Base-by-base conservation (phyloP, 2,888 invertebrate species). In the Tetheella fluctuosa region DNA sequence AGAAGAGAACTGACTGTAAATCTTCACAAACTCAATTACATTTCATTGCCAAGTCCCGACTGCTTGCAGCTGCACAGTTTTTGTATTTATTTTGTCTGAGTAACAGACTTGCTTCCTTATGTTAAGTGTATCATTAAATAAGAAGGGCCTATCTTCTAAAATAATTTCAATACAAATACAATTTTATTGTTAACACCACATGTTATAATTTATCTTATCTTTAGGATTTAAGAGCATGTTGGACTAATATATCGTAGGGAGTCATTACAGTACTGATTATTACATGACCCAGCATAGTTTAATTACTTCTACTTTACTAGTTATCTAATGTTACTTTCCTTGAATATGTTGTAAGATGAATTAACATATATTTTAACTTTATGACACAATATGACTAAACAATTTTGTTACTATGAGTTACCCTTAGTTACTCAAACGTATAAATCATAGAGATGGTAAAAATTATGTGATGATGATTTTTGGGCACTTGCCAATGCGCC, bases 401-500 rank as follows among this genome's bases (percentile, higher is more conserved):
- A n/a, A n/a, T 15, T 48, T 48, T 48, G 39, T 48, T 7, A 48
- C 48, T 48, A 48, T 48, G 48, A 48, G 48, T 48, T 48, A 48
- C n/a, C 48, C 20, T 20, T 10, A 20, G 48, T 48, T 48, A 20
- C 48, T 48, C 48, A 48, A 20, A 48, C n/a, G 48, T 48, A 10
- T 48, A 48, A 55, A 55, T 55, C 55, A 55, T 37, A 30, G 23
- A 55, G 15, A 34, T 34, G 34, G 54, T 42, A 37, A 37, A 20
- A 37, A 34, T 23, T 15, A 34, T 23, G 34, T 55, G 64, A 60
- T 68, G 71, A 73, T 71, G 76, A 76, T 77, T 63, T 70, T 79
- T 87, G 86, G 86, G 73, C 57, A 37, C 23, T 52, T 72, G 88
- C 88, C 88, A 89, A 77, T 73, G 74, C 71, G 69, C 59, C 69